Base-by-base conservation (phyloP, 2,113 vertebrate genomes). In the Ploceus nigricollis region DNA sequence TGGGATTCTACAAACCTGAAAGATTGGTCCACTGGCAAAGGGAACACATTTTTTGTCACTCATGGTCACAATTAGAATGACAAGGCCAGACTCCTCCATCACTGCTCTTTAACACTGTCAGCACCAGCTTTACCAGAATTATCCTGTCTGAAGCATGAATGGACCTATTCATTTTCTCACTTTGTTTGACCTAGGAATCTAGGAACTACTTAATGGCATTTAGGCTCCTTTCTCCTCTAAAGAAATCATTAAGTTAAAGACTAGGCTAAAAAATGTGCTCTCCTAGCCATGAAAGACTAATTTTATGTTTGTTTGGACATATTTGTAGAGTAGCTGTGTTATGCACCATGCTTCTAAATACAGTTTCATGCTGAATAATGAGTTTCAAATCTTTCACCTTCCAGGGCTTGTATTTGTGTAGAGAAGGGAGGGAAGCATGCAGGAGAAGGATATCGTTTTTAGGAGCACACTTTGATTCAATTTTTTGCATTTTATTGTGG, bases 141-240 rank as follows among this genome's bases (percentile, higher is more conserved):
- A 97, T 91, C 87, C 90, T 96, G 93, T 97, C 91, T 96, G 94
- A 97, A 96, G 92, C 97, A 97, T 98, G 97, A 98, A 95, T 96
- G 73, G 95, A 51, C 87, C 91, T 95, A 93, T 95, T 98, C 90
- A 97, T 98, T 98, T 82, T 96, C 97, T 97, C 89, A 97, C 63
- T 83, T 88, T 79, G 47, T 71, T 89, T 83, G 80, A 92, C 70
- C 93, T 88, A 86, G 73, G 87, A 73, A 58, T 93, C 79, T 82
- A 93, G 53, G 56, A 93, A 61, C 66, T 81, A 54, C 90, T 91
- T 87, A 68, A 87, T 77, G 92, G 71, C 53, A 80, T 82, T 93
- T 78, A 84, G 89, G 39, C 79, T 85, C 53, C 71, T 87, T 95
- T 97, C 69, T 96, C 28, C 93, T 91, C 76, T 94, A 91, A 97